Evolutionary conservation across 1,140 invertebrate species (phyloP), one percentile per base, ranked within the genome.

Genomic region (Heliconius nattereri): DNA sequence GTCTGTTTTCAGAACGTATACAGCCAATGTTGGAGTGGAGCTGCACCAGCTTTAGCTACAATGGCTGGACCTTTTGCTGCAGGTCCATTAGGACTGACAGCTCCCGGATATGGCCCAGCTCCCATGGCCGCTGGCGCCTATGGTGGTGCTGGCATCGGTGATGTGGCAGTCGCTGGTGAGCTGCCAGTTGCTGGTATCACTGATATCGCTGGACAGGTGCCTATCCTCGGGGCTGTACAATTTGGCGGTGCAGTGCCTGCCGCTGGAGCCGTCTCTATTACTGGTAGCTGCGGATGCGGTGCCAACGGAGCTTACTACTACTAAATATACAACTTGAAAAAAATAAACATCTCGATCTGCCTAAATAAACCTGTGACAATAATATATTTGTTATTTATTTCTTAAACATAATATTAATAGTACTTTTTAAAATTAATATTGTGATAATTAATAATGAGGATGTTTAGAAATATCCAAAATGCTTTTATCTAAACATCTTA

Each of bases 151-250:
- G 88, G 88, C 29, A 74, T 83, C 35, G 88, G 88, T 11, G 83
- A 86, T 16, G 82, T 89, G 8, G 80, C 79, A 3, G 86, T 89
- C 8, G 83, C 78, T 75, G 85, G 86, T 40, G 86, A 88, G 72
- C 78, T 90, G 79, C 85, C 85, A 71, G 88, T 87, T 7, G 80
- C 78, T 71, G 89, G 86, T 40, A 85, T 82, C 29, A 85, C 87
- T 6, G 13, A 83, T 20, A 84, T 89, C 20, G 78, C 80, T 35
- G 89, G 87, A 16, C 85, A 86, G 52, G 87, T 89, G 54, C 85
- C 87, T 19, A 84, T 89, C 57, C 78, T 85, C 35, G 88, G 88
- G 13, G 83, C 84, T n/a, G 88, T 89, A 19, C 40, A 45, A 29
- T 87, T 86, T 76, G 83, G 81, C 11, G 88, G 88, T 66, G 80